Evolutionary conservation across 1,140 invertebrate genomes (phyloP).

Genomic region (Colletes gigas): DNA sequence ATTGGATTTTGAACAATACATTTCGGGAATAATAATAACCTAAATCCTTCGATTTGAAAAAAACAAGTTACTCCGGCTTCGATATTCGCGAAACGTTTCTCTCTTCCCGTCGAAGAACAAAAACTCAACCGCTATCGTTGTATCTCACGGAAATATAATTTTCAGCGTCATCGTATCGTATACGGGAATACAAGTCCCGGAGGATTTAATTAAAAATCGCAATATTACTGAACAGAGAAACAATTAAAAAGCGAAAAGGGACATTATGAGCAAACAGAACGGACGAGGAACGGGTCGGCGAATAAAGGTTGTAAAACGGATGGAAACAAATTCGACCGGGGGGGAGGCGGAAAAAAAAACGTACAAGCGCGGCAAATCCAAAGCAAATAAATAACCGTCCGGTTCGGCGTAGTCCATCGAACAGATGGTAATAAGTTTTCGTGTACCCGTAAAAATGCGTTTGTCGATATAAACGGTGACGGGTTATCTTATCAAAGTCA

Average conservation of each 20-base stretch:
- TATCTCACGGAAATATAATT: background rate
- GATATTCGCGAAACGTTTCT: background rate
- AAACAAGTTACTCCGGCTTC: background rate
- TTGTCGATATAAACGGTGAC: slow-evolving; percentile 39
- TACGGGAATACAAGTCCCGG: background rate
- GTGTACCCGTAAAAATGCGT: background rate
- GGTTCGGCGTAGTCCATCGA: background rate
- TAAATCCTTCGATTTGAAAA: too few relatives aligned
- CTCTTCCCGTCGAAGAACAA: too few relatives aligned
- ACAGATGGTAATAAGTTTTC: slow-evolving; percentile 26
- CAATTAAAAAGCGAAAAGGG: background rate
- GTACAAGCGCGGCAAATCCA: background rate
- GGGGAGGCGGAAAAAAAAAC: slow-evolving; percentile 4
- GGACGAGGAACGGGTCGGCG: background rate
- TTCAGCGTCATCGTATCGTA: background rate
- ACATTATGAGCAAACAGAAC: background rate
- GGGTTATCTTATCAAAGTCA: slow-evolving; percentile 38
- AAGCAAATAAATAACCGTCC: background rate
- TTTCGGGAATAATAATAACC: too few relatives aligned
- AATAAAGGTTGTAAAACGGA: background rate
- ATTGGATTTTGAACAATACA: too few relatives aligned
- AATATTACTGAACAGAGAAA: background rate
- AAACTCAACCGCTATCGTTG: too few relatives aligned
- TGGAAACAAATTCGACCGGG: background rate
- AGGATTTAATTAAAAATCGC: background rate